A percentile compares a stretch with the other conserved stretches of the same genome.
Conservation (phyloP, 2,113 vertebrate species). For the Phalacrocorax aristotelis region DNA sequence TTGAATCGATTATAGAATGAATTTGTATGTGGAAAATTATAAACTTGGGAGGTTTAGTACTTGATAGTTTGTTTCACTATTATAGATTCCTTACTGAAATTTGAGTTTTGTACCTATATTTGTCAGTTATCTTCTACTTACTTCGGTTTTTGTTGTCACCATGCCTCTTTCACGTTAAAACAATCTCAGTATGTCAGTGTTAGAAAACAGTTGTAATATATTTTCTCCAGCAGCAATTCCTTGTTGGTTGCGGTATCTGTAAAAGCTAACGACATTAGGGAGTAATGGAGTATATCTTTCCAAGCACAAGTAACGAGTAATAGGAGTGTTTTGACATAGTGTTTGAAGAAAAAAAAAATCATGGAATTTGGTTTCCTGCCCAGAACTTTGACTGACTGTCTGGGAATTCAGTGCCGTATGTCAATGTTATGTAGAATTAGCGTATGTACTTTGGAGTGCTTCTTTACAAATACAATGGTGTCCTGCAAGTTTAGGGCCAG, state of each 20-base stretch:
- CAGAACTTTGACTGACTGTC: slow-evolving; percentile 62
- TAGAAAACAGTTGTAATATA: background rate
- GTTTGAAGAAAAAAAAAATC: slow-evolving; percentile 34
- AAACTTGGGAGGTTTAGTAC: background rate
- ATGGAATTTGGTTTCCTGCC: slow-evolving; percentile 45
- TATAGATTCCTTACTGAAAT: background rate
- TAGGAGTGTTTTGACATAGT: slow-evolving; percentile 38
- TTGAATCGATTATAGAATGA: background rate
- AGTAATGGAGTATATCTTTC: slow-evolving; percentile 40
- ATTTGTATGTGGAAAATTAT: background rate
- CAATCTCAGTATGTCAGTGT: background rate
- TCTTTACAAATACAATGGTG: background rate
- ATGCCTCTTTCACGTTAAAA: background rate
- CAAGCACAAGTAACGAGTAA: slow-evolving; percentile 19
- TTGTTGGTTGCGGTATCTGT: slow-evolving; percentile 9
- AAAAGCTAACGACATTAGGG: background rate
- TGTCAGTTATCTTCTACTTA: background rate
- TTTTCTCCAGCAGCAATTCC: slow-evolving; percentile 10
- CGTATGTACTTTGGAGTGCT: background rate
- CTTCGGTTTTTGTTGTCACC: background rate
- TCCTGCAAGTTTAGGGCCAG: background rate
- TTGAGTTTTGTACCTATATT: background rate
- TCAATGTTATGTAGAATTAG: background rate
- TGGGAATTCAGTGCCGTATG: slow-evolving; percentile 37
- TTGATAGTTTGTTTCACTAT: background rate